A percentile compares a stretch with the other conserved stretches of the same genome.
These are phyloP conservation scores for Alloscopus bannaensis DNA, from an alignment of 2,888 invertebrate genomes.

Conservation along the genomic window DNA sequence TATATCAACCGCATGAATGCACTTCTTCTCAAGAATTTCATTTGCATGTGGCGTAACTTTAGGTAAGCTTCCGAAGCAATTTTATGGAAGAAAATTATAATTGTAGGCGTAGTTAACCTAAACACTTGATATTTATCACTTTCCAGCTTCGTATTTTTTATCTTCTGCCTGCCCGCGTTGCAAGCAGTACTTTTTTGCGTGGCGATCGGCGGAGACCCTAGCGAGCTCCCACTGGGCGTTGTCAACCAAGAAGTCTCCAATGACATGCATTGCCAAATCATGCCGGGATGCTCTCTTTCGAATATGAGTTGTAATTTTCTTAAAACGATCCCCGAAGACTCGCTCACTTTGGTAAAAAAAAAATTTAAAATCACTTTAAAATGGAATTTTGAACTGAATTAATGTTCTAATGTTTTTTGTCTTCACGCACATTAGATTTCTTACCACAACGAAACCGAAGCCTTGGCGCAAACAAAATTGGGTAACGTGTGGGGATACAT, in stretches of 20 bases:
- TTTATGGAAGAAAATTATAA: not conserved
- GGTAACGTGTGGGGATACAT: slow-evolving; percentile 93
- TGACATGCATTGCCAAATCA: slow-evolving; percentile 76
- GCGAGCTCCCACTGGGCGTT: slow-evolving; percentile 87
- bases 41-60: slow-evolving; percentile 94
- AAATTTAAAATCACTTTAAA: too few species aligned
- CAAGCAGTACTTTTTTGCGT: slow-evolving; percentile 95
- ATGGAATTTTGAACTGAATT: too few species aligned
- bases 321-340: slow-evolving; percentile 83
- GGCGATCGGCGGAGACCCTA: slow-evolving; percentile 92
- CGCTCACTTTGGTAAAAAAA: slow-evolving; percentile 83
- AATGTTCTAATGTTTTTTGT: too few species aligned
- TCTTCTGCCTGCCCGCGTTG: slow-evolving; percentile 94
- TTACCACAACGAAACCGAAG: slow-evolving; percentile 76
- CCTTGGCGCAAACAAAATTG: slow-evolving; percentile 83
- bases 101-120: not conserved
- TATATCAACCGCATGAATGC: slow-evolving; percentile 77
- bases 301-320: slow-evolving; percentile 89
- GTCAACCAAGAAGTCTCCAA: slow-evolving; percentile 85
- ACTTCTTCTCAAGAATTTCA: slow-evolving; percentile 90
- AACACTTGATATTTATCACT: not conserved
- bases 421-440: slow-evolving; percentile 25
- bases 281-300: slow-evolving; percentile 82
- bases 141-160: slow-evolving; percentile 90
- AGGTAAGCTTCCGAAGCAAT: slow-evolving; percentile 79